Evolutionary conservation across 2,113 vertebrate genomes (phyloP), one percentile per base, ranked within the genome.

Genomic region (Lutjanus erythropterus): DNA sequence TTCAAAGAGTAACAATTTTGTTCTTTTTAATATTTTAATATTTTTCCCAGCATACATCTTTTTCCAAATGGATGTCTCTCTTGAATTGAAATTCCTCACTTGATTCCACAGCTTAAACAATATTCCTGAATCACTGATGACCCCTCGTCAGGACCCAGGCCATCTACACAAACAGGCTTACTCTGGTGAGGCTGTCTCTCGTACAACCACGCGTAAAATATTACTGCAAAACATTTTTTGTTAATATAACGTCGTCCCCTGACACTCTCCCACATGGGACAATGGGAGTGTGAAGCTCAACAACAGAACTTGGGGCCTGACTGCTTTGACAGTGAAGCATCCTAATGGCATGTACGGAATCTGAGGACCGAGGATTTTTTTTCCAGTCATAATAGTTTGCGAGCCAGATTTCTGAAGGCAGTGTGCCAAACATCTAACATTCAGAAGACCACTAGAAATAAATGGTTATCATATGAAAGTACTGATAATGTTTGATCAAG

Each of bases 191-290:
- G 46, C 31, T 11, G 53, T 60, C 73, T 82, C 75, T 49, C 76
- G 85, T 50, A 84, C 91, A 93, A 85, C 79, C 91, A 94, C 5
- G 90, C 79, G 66, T 84, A 74, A 91, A 91, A 75, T 61, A 89
- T 39, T 53, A 62, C 60, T 61, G 44, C 75, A 78, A 88, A 92
- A 87, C 46, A 81, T 62, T 86, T n/a, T 85, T 84, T 91, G 88
- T 90, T 86, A 84, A 56, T 59, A 46, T 81, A 60, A 78, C 75
- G 47, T 42, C 55, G 80, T 84, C 86, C 86, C 55, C 21, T 47
- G 44, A 81, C 61, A 67, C 53, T 39, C 44, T 89, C 75, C 27
- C 46, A 37, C 41, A 10, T 59, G 12, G 75, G 49, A 81, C 68
- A 89, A 86, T 65, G 37, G 58, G 53, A 44, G 56, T 4, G 33